Percentiles rank a stretch among this genome's conserved stretches.
phyloP scores from a whole-genome alignment of 2,888 invertebrate genomes.

The Teinopalpus imperialis region DNA sequence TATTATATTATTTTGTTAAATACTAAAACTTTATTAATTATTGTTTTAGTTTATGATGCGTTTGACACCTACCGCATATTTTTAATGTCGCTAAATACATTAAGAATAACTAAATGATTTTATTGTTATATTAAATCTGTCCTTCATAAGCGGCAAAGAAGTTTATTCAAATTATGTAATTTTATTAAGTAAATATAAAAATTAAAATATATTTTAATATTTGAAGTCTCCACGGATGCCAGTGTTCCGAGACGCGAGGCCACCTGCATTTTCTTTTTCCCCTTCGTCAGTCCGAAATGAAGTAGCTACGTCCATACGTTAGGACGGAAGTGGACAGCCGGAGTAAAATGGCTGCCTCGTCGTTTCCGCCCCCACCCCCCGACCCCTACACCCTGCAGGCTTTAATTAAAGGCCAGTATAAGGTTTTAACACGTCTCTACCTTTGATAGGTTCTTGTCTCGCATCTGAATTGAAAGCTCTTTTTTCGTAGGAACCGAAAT shows the following conservation, averaged over 20 bases:
- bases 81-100: too few relatives aligned
- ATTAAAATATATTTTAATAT: too few relatives aligned
- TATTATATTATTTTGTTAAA: too few relatives aligned
- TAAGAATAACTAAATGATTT: too few relatives aligned
- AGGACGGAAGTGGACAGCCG: constrained; percentile 68
- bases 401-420: constrained; percentile 77
- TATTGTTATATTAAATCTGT: too few relatives aligned
- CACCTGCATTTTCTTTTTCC: constrained; percentile 67
- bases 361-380: constrained; percentile 40
- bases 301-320: constrained; percentile 70
- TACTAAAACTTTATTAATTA: too few relatives aligned
- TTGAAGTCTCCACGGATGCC: constrained; percentile 41
- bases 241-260: constrained; percentile 47
- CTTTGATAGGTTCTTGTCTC: constrained; percentile 50
- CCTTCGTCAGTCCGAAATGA: constrained; percentile 69
- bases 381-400: constrained; percentile 41
- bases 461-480: constrained; percentile 52
- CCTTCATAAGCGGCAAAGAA: too few relatives aligned
- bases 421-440: constrained; percentile 74
- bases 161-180: too few relatives aligned
- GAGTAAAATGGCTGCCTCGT: constrained; percentile 58
- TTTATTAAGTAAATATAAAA: too few relatives aligned
- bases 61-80: too few relatives aligned
- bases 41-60: too few relatives aligned
- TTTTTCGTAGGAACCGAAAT: constrained; percentile 44